These are phyloP conservation scores for Nipponia nippon DNA, from an alignment of 2,113 vertebrate genomes.

Conservation along the genomic window DNA sequence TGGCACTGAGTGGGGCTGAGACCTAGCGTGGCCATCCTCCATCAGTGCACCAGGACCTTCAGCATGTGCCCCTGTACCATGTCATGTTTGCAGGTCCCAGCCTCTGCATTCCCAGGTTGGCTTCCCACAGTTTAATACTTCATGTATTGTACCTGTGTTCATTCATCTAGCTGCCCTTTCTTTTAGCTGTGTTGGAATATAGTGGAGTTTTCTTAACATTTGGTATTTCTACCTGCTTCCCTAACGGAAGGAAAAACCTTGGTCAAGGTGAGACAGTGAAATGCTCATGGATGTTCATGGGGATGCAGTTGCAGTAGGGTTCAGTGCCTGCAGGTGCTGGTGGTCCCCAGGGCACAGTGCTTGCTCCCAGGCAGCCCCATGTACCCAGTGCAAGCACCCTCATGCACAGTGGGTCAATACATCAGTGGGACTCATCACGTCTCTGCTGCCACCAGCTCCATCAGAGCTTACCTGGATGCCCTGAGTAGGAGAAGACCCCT, in stretches of 20 bases:
- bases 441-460: neutral
- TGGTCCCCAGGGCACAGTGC: neutral
- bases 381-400: neutral
- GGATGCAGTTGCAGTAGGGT: neutral
- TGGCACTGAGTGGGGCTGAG: neutral
- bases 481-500: neutral
- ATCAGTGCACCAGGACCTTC: neutral
- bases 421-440: no score
- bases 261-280: neutral
- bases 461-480: accelerated
- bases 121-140: neutral
- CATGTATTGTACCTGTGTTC: neutral
- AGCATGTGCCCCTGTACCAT: neutral
- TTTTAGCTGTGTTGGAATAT: neutral
- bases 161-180: neutral
- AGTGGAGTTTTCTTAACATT: neutral
- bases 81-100: neutral
- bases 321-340: neutral
- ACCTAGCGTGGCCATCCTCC: neutral
- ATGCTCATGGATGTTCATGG: no score
- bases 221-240: neutral
- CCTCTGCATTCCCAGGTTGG: neutral
- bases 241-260: neutral
- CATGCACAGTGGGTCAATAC: accelerated
- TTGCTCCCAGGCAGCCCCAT: neutral